These are phyloP conservation scores for Myripristis murdjan DNA, from an alignment of 2,797 vertebrate species.

Conservation along the genomic window DNA sequence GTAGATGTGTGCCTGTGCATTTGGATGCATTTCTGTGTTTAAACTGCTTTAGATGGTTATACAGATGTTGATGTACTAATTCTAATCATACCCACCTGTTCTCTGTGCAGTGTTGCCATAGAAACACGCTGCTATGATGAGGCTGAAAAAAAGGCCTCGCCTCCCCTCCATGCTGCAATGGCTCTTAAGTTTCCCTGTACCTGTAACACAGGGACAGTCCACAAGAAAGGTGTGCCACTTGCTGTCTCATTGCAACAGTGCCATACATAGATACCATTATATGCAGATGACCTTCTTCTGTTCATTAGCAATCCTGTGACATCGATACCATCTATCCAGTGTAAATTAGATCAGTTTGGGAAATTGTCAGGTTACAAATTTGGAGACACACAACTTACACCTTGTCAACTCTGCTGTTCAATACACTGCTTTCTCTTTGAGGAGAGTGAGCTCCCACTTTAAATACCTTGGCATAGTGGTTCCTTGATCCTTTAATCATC, in stretches of 20 bases:
- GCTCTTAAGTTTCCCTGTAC: conserved; percentile 48
- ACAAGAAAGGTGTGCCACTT: too few species aligned
- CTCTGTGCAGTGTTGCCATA: conserved; percentile 60
- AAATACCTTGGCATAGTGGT: neutral
- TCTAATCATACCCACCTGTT: conserved; percentile 76
- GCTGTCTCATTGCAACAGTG: too few species aligned
- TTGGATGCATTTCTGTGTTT: neutral
- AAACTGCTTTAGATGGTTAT: neutral
- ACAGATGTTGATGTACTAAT: conserved; percentile 5
- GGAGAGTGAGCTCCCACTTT: neutral
- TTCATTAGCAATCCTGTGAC: neutral
- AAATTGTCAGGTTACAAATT: neutral
- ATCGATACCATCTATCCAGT: neutral
- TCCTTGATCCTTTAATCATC: neutral
- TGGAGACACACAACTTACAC: neutral
- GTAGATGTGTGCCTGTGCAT: conserved; percentile 1
- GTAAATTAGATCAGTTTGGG: neutral
- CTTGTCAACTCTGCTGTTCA: neutral
- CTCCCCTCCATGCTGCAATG: conserved; percentile 69
- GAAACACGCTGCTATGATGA: conserved; percentile 70
- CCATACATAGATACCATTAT: neutral
- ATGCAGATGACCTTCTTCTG: neutral
- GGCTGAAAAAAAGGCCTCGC: conserved; percentile 59
- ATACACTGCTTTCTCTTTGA: too few species aligned
- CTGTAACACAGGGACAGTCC: conserved; percentile 44